Evolutionary conservation across 2,888 invertebrate species (phyloP).

Genomic region (Cephus runcator): DNA sequence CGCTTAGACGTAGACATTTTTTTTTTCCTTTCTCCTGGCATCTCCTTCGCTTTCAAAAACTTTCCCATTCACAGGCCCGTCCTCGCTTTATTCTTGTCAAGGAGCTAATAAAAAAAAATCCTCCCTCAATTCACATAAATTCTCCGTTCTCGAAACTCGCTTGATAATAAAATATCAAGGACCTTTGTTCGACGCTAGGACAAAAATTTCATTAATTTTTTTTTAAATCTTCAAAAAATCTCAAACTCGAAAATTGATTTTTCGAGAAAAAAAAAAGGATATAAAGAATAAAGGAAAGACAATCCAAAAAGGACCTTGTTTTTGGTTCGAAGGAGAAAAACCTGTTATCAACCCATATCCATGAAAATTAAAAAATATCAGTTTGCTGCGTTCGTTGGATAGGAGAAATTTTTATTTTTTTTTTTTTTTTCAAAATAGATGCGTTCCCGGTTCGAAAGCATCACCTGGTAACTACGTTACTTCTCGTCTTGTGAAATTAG

Average conservation of each 20-base stretch:
- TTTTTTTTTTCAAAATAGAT: background rate
- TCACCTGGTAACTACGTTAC: background rate
- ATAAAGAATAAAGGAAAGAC: background rate
- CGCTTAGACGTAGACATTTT: background rate
- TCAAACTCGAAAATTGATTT: background rate
- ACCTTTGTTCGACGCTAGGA: background rate
- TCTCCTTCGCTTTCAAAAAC: background rate
- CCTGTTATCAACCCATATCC: accelerated
- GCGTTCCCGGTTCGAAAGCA: background rate
- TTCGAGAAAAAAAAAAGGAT: background rate
- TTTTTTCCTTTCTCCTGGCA: background rate
- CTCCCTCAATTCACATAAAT: background rate
- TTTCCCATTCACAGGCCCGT: background rate
- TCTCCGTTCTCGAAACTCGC: background rate
- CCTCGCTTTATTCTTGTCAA: background rate
- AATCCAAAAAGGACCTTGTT: background rate
- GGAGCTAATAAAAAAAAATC: background rate
- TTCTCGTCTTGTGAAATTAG: background rate
- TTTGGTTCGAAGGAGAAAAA: background rate
- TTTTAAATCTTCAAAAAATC: background rate
- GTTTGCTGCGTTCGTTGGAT: background rate
- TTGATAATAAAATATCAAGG: background rate
- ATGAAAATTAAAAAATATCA: background rate
- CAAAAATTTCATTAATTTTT: background rate
- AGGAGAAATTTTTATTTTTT: background rate